Evolutionary conservation across 2,113 vertebrate species (phyloP), one percentile per base, ranked within the genome.

Genomic region (Taurulus bubalis): DNA sequence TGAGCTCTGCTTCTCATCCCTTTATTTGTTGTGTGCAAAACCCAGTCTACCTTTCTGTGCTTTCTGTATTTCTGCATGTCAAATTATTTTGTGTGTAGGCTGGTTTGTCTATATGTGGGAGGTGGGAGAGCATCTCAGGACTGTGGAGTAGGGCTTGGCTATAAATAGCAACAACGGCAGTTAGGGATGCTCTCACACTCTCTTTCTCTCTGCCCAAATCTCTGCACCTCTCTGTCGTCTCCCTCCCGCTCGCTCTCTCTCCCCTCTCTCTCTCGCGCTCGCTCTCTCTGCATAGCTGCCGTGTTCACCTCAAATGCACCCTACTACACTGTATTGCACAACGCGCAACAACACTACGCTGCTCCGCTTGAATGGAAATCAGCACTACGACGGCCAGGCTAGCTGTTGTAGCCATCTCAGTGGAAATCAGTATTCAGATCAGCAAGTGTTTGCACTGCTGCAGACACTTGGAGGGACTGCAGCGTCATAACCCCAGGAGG

Each of bases 301-400:
- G 77, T 22, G 89, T 72, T 94, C 91, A 93, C 92, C 93, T 93
- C 90, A 89, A 68, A 94, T 92, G 91, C 90, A 90, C 93, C 67
- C 87, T 85, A 90, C 90, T 93, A 89, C 89, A 86, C 80, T 80
- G 74, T 86, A 75, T 89, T 91, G 87, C 91, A 91, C 88, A 87
- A 91, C 70, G 51, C 40, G 76, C 85, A 88, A 62, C 82, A 80
- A 70, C 81, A 76, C 77, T 65, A 73, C 49, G 53, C 83, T 6
- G 84, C 83, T 87, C 76, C 16, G 69, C 83, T 70, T 90, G 84
- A 92, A 91, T 91, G 90, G 75, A 85, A 75, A 88, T 70, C 79
- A 66, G 82, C 65, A 67, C 84, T 75, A 82, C 26, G 38, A 59
- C 15, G 36, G 64, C 66, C 70, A 75, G 68, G 75, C 83, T 75